Base-by-base conservation (phyloP, 2,888 invertebrate genomes). In the Ormia ochracea region DNA sequence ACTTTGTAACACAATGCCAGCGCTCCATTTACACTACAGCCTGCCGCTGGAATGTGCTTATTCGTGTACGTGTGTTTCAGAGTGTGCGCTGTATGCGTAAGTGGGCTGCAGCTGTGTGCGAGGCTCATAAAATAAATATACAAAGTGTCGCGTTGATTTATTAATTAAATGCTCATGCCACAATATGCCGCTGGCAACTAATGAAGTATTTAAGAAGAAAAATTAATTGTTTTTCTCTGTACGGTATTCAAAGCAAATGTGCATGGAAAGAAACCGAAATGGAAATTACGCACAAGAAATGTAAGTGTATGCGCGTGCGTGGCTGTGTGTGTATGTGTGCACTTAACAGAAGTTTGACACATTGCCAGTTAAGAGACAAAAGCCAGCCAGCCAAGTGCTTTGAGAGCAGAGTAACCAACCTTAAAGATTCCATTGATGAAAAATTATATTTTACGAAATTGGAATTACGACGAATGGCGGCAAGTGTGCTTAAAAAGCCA, bases 81-180 rank as follows among this genome's bases (percentile, higher is more conserved):
- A n/a, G n/a, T n/a, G 10, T 65, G 38, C 68, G 10, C 12, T 36
- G 45, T 43, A 28, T 48, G n/a, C 19, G n/a, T 19, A 23, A 28
- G 17, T 38, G 84, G n/a, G 19, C 36, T 69, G 36, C 48, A 41
- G 7, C 4, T 43, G 19, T 43, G 21, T 45, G 21, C 28, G 52
- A 58, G 31, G 10, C 38, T 36, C 28, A 69, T 63, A 56, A 63
- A 31, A 28, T 36, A 58, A 23, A 66, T 56, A 70, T 76, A 76
- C 69, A 76, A 86, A 86, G 87, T 87, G 88, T 86, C 87, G 86
- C 85, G 87, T 87, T 87, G 87, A 87, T 88, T 87, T 87, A 88
- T 88, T 88, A 88, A 87, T 88, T 87, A 87, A 88, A 84, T 84
- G 85, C 38, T 58, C 79, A 72, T 72, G 72, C 68, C 59, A 45